Evolutionary conservation across 2,888 invertebrate species (phyloP), one percentile per base, ranked within the genome.

Genomic region (Pomacea canaliculata): DNA sequence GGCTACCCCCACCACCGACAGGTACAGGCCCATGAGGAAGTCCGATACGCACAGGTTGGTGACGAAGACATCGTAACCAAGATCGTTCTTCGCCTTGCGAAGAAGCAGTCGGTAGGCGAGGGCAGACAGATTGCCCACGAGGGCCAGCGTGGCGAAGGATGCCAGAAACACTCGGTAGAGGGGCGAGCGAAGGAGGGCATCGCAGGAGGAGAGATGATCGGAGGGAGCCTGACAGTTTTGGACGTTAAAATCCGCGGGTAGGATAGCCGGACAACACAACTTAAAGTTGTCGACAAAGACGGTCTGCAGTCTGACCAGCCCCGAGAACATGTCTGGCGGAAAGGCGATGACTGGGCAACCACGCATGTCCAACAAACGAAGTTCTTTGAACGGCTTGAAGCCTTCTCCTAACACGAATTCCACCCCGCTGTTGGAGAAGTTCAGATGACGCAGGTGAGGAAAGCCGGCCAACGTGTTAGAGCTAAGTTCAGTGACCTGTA

Each of bases 381-480:
- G 68, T 9, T 70, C 23, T 9, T 37, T 19, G 16, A 79, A 63
- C 12, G 48, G 23, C 16, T 13, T 46, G 23, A 79, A 76, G 4
- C 73, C 76, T 7, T 63, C 51, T 0, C n/a, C 51, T 0, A n/a
- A 7, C 1, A 79, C 67, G 19, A 3, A 13, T 18, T 49, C 27
- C 7, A 78, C 62, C 16, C 63, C 71, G 48, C 71, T 62, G 49
- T 37, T 46, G 7, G 62, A 49, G 8, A 71, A 49, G 37, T 71
- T 71, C 18, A 78, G 69, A 19, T 65, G 27, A 19, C 70, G 59
- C 51, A 78, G 46, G 9, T 65, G 69, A 8, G 51, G 63, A 94
- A 94, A 91, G 93, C 92, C 1, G 93, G 94, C 73, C 94, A 66
- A 71, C 1, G n/a, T 56, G 51, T 16, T 16, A 7, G 10, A 10